A percentile compares a stretch with the other conserved stretches of the same genome.
phyloP scores from a whole-genome alignment of 2,888 invertebrate species.

The Diplolepis rosae region DNA sequence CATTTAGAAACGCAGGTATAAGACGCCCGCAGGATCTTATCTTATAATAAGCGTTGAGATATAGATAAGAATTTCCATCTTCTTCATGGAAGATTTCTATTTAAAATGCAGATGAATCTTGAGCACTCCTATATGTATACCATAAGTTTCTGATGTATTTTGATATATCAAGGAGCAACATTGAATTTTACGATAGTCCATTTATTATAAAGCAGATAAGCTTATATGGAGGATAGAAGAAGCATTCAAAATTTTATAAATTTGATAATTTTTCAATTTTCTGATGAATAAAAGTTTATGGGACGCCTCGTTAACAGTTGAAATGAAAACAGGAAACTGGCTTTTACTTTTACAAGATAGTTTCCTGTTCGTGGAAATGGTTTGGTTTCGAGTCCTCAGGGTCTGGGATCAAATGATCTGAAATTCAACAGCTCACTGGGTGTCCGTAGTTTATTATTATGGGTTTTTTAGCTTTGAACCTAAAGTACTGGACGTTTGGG shows the following conservation, averaged over 20 bases:
- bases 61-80: not conserved
- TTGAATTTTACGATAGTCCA: too few relatives aligned
- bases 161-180: not conserved
- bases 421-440: not conserved
- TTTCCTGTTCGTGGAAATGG: not conserved
- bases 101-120: not conserved
- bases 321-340: not conserved
- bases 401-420: not conserved
- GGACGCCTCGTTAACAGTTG: too few relatives aligned
- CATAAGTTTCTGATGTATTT: too few relatives aligned
- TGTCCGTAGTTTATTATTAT: not conserved
- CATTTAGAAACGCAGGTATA: too few relatives aligned
- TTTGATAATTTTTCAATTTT: too few relatives aligned
- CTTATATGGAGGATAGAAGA: too few relatives aligned
- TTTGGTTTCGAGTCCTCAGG: not conserved
- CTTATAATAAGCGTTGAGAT: not conserved
- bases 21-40: not conserved
- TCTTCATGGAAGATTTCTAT: not conserved
- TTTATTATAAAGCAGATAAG: too few relatives aligned
- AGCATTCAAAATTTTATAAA: too few relatives aligned
- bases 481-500: not conserved
- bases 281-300: too few relatives aligned
- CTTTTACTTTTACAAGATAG: too few relatives aligned
- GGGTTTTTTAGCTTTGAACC: not conserved
- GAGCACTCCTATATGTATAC: not conserved